Percentiles rank a stretch among this genome's conserved stretches.
phyloP scores from a whole-genome alignment of 2,888 invertebrate genomes.

The Rhogogaster chlorosoma region DNA sequence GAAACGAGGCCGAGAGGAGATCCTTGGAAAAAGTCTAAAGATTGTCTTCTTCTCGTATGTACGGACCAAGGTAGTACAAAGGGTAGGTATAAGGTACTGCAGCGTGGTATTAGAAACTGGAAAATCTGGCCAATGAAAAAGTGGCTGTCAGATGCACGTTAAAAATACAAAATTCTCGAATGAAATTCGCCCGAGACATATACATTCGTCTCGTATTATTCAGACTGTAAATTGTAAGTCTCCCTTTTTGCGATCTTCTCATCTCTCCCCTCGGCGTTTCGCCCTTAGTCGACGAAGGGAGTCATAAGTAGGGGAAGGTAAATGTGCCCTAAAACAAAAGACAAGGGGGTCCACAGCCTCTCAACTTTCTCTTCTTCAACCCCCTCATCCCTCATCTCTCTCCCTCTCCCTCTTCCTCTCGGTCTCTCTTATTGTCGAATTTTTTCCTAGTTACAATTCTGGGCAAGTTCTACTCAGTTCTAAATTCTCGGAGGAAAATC shows the following conservation, averaged over 20 bases:
- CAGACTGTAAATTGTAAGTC: slow-evolving; percentile 36
- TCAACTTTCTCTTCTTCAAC: slow-evolving; percentile 5
- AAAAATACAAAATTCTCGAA: slow-evolving; percentile 27
- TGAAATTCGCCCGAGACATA: slow-evolving; percentile 14
- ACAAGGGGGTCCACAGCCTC: background rate
- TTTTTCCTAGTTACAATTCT: slow-evolving; percentile 25
- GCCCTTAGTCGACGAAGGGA: background rate
- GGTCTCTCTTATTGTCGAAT: background rate
- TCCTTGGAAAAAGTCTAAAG: background rate
- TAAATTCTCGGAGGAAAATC: background rate
- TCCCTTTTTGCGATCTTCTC: slow-evolving; percentile 10
- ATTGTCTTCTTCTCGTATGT: background rate
- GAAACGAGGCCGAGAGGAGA: slow-evolving; percentile 10
- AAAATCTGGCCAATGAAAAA: slow-evolving; percentile 16
- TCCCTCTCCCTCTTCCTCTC: background rate
- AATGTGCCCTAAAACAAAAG: slow-evolving; percentile 44
- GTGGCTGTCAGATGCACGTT: slow-evolving; percentile 5
- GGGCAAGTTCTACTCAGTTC: background rate
- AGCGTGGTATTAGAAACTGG: slow-evolving; percentile 32
- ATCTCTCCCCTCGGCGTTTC: slow-evolving; percentile 2
- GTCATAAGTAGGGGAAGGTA: slow-evolving; percentile 31
- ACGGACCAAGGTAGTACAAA: background rate
- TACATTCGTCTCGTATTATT: slow-evolving; percentile 13
- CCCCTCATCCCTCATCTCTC: background rate
- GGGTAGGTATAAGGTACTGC: background rate